Percentiles rank a stretch among this genome's conserved stretches.
These are phyloP conservation scores for Pempheris klunzingeri DNA, from an alignment of 2,797 vertebrate genomes.

Conservation along the genomic window DNA sequence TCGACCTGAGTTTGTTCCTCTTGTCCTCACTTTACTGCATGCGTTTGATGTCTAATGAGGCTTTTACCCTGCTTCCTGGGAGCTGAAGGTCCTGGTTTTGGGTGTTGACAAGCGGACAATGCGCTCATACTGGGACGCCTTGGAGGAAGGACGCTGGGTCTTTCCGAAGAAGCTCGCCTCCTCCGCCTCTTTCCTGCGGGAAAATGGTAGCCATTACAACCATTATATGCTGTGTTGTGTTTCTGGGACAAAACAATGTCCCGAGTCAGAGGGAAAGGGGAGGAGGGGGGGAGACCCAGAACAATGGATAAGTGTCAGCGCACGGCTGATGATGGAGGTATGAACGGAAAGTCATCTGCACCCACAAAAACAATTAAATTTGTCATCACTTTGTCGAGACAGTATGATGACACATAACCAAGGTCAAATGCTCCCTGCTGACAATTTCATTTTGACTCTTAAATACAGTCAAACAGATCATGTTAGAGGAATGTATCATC, in stretches of 20 bases:
- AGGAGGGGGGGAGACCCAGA: slow-evolving; percentile 23
- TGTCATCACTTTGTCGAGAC: not conserved
- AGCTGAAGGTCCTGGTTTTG: slow-evolving; percentile 46
- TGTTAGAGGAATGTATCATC: accelerated
- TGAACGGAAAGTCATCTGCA: slow-evolving; percentile 41
- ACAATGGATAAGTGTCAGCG: slow-evolving; percentile 57
- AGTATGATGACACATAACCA: not conserved
- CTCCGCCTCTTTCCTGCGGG: slow-evolving; percentile 69
- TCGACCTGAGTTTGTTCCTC: not conserved
- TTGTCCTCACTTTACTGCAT: not conserved
- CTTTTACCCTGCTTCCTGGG: slow-evolving; percentile 71
- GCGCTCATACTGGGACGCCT: slow-evolving; percentile 60
- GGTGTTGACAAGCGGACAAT: slow-evolving; percentile 76
- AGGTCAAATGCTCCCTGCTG: slow-evolving; percentile 10
- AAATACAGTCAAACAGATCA: not conserved
- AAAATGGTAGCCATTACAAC: slow-evolving; percentile 62
- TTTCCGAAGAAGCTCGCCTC: slow-evolving; percentile 66
- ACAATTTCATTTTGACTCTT: not conserved
- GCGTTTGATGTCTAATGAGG: slow-evolving; percentile 2
- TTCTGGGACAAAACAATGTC: slow-evolving; percentile 57
- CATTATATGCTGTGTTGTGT: slow-evolving; percentile 47
- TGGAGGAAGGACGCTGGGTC: slow-evolving; percentile 61
- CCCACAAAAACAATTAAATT: slow-evolving; percentile 24
- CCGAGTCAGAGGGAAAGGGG: slow-evolving; percentile 34
- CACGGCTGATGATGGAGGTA: slow-evolving; percentile 35